Evolutionary conservation across 2,888 invertebrate genomes (phyloP).

Genomic region (Adelognathus sp.): DNA sequence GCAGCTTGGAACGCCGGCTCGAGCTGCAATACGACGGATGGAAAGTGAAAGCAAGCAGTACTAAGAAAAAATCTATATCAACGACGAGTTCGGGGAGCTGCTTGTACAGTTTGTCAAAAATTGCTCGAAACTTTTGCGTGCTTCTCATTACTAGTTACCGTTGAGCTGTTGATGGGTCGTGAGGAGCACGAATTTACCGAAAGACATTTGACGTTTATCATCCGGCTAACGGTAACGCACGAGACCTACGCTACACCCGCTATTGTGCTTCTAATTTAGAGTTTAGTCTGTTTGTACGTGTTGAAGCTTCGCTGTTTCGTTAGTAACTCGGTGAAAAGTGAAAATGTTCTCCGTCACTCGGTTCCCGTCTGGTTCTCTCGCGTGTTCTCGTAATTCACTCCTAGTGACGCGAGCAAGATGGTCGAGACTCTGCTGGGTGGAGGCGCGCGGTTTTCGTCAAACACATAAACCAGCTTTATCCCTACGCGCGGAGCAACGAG

Average conservation of each 20-base stretch:
- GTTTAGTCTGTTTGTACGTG: conserved; percentile 50
- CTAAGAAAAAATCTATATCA: conserved; percentile 32
- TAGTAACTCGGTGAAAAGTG: conserved; percentile 35
- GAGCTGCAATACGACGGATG: background rate
- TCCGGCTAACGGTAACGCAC: conserved; percentile 32
- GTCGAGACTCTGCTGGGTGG: conserved; percentile 8
- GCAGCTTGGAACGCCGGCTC: background rate
- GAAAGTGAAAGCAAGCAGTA: background rate
- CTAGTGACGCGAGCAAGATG: conserved; percentile 53
- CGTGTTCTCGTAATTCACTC: conserved; percentile 56
- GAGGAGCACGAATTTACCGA: conserved; percentile 25
- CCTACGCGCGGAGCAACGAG: conserved; percentile 44
- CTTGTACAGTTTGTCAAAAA: background rate
- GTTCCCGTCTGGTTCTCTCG: conserved; percentile 35
- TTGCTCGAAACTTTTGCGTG: background rate
- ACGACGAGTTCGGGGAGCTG: conserved; percentile 15
- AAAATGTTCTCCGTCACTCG: conserved; percentile 46
- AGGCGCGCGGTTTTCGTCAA: conserved; percentile 52
- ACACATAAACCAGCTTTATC: conserved; percentile 58
- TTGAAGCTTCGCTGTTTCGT: conserved; percentile 31
- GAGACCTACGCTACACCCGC: conserved; percentile 41
- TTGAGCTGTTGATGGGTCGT: background rate
- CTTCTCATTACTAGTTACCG: background rate
- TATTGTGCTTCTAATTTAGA: conserved; percentile 36
- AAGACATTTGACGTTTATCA: conserved; percentile 55